phyloP scores from a whole-genome alignment of 2,797 vertebrate species.

The Lithobates pipiens region DNA sequence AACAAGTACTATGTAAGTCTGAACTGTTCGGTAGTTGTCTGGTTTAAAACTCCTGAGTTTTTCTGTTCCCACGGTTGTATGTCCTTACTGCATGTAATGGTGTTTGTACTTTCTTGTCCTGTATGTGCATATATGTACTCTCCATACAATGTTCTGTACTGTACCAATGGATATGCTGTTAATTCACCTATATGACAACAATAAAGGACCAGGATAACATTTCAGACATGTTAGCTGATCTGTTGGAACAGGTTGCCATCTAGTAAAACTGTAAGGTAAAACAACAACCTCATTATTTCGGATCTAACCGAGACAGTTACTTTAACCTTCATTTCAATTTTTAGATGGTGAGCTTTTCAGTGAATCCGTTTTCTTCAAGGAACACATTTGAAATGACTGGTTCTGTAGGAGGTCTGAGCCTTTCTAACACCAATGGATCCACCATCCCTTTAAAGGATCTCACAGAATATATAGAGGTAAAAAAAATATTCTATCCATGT shows the following conservation, averaged over 20 bases:
- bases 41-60: too few relatives aligned
- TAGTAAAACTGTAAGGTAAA: conserved; percentile 12
- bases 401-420: conserved; percentile 83
- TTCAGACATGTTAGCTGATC: too few relatives aligned
- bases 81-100: too few relatives aligned
- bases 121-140: too few relatives aligned
- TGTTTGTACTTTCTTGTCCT: too few relatives aligned
- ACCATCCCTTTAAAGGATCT: conserved; percentile 83
- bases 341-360: conserved; percentile 92
- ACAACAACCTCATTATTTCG: not conserved
- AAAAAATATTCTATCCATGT: conserved; percentile 32
- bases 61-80: too few relatives aligned
- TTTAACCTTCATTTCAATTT: not conserved
- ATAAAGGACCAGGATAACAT: too few relatives aligned
- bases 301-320: not conserved
- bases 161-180: too few relatives aligned
- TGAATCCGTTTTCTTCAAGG: conserved; percentile 84
- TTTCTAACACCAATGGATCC: conserved; percentile 81
- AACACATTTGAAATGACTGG: conserved; percentile 80
- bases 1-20: too few relatives aligned
- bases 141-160: too few relatives aligned
- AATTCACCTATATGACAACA: too few relatives aligned
- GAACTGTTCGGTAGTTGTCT: too few relatives aligned
- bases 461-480: conserved; percentile 86
- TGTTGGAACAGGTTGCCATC: not conserved